Evolutionary conservation across 2,113 vertebrate genomes (phyloP).

Genomic region (Illadopsis cleaveri): DNA sequence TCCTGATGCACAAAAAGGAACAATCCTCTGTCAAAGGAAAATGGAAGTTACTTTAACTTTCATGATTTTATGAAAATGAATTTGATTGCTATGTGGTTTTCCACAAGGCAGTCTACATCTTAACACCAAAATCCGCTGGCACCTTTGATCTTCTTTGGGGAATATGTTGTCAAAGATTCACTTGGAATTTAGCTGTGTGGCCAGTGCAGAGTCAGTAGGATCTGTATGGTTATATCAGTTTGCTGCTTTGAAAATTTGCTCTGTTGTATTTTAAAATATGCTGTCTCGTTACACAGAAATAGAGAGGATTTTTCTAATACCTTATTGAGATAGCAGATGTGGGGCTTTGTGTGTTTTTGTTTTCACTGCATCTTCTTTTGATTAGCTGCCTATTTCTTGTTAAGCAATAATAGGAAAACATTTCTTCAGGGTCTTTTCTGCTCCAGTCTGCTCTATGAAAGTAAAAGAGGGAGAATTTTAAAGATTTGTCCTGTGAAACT

Average conservation of each 20-base stretch:
- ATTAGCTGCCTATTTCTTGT: slow-evolving; percentile 42
- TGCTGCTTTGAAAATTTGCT: slow-evolving; percentile 2
- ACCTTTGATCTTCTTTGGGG: background rate
- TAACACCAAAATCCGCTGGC: background rate
- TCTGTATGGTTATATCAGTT: background rate
- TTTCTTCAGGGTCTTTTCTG: background rate
- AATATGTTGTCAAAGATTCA: background rate
- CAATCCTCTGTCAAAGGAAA: background rate
- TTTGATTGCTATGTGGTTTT: background rate
- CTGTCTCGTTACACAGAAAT: slow-evolving; percentile 31
- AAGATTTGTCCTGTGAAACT: slow-evolving; percentile 51
- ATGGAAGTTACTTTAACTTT: background rate
- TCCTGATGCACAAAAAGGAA: background rate
- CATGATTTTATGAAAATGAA: background rate
- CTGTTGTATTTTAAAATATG: background rate
- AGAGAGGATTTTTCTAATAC: slow-evolving; percentile 33
- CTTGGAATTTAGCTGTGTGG: background rate
- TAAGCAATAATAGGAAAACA: slow-evolving; percentile 43
- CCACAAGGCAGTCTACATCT: background rate
- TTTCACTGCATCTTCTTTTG: slow-evolving; percentile 46
- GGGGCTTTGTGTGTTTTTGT: slow-evolving; percentile 7
- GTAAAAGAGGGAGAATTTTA: slow-evolving; percentile 34
- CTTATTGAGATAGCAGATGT: background rate
- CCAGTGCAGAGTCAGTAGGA: background rate
- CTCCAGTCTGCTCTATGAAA: background rate